Conservation (phyloP, 2,113 vertebrate species). For the Leptobrachium leishanense region DNA sequence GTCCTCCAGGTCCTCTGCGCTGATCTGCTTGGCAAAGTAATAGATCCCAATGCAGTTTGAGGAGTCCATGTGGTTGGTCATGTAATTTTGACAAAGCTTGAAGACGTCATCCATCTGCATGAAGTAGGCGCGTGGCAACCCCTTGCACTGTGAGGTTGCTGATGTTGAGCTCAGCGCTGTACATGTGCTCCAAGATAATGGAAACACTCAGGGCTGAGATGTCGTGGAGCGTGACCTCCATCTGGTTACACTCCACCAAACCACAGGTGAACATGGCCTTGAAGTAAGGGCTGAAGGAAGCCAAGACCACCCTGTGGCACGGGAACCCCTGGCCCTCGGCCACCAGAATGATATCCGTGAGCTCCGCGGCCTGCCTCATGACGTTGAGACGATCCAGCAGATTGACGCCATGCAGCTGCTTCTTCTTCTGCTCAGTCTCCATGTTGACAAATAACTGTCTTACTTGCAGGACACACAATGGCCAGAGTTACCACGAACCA, state of each 20-base stretch:
- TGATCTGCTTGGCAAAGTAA: conserved; percentile 88
- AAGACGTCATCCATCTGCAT: conserved; percentile 93
- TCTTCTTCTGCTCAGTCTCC: conserved; percentile 69
- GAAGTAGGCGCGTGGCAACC: conserved; percentile 83
- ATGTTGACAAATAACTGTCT: conserved; percentile 57
- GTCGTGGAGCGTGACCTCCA: conserved; percentile 80
- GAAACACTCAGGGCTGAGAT: conserved; percentile 81
- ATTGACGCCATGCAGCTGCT: conserved; percentile 71
- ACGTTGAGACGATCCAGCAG: conserved; percentile 78
- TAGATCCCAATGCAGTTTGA: conserved; percentile 93
- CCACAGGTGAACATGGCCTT: conserved; percentile 96
- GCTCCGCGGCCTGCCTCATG: conserved; percentile 82
- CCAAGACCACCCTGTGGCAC: conserved; percentile 88
- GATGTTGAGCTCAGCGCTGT: conserved; percentile 78
- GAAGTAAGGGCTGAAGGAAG: conserved; percentile 94
- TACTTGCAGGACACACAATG: no score
- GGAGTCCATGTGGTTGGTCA: conserved; percentile 91
- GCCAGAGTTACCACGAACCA: no score
- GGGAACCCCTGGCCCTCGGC: conserved; percentile 87
- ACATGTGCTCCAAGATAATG: conserved; percentile 84
- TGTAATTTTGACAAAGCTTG: conserved; percentile 79
- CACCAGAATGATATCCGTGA: conserved; percentile 86
- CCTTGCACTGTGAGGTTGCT: conserved; percentile 80
- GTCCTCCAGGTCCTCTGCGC: conserved; percentile 85
- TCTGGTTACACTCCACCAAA: conserved; percentile 78